Evolutionary conservation across 2,113 vertebrate genomes (phyloP).

Genomic region (Tenebrosternarchus preto): DNA sequence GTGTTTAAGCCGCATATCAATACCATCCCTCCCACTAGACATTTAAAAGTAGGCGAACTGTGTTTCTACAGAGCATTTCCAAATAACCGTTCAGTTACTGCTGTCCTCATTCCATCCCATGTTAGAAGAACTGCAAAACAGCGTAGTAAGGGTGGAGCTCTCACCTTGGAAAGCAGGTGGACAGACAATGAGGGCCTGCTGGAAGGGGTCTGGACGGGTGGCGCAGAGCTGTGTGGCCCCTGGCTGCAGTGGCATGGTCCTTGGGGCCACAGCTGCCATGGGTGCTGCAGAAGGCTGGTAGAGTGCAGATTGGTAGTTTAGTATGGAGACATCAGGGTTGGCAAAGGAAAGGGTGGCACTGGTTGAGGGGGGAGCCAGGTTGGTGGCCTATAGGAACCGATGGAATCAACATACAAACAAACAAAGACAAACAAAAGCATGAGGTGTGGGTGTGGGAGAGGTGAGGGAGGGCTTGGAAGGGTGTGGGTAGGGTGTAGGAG

Average conservation of each 20-base stretch:
- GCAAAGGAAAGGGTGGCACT: constrained; percentile 96
- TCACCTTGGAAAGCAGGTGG: constrained; percentile 98
- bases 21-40: background rate
- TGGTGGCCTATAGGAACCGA: constrained; percentile 88
- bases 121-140: background rate
- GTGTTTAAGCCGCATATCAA: background rate
- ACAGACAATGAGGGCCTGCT: constrained; percentile 99
- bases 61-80: background rate
- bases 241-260: constrained; percentile 94
- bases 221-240: constrained; percentile 90
- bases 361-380: constrained; percentile 93
- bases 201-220: constrained; percentile 95
- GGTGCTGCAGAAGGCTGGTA: constrained; percentile 95
- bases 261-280: constrained; percentile 97
- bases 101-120: background rate
- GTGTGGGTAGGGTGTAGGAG: too few relatives aligned
- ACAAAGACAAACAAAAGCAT: constrained; percentile 61
- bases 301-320: constrained; percentile 98
- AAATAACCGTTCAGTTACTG: background rate
- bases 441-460: constrained; percentile 60
- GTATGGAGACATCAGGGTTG: constrained; percentile 96
- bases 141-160: constrained; percentile 17
- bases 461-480: constrained; percentile 32
- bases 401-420: constrained; percentile 73
- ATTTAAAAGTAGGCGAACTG: background rate